These are phyloP conservation scores for Indri indri DNA, from an alignment of 2,113 vertebrate species.

Conservation along the genomic window DNA sequence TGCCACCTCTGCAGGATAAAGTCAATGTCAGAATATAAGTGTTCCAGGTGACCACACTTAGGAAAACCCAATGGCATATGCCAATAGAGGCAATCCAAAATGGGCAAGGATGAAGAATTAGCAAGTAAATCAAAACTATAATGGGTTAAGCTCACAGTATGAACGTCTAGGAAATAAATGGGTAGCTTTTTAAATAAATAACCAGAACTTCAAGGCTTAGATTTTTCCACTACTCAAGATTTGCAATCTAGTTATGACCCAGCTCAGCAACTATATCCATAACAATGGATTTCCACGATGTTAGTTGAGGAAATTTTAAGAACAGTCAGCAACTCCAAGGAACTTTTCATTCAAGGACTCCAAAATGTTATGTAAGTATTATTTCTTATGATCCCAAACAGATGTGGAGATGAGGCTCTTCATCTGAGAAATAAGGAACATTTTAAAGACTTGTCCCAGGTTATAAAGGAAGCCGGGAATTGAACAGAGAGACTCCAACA, in stretches of 20 bases:
- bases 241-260: conserved; percentile 2
- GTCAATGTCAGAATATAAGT: not conserved
- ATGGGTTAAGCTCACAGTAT: not conserved
- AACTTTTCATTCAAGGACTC: conserved; percentile 63
- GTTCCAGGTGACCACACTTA: not conserved
- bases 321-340: conserved; percentile 56
- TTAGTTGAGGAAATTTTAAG: conserved; percentile 49
- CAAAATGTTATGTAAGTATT: conserved; percentile 60
- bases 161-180: conserved; percentile 18
- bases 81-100: not conserved
- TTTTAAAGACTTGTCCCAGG: conserved; percentile 21
- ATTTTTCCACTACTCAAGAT: conserved; percentile 3
- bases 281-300: conserved; percentile 52
- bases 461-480: conserved; percentile 9
- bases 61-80: conserved; percentile 2
- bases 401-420: conserved; percentile 42
- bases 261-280: conserved; percentile 16
- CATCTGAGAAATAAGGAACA: conserved; percentile 29
- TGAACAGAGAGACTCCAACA: conserved; percentile 40
- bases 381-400: conserved; percentile 60
- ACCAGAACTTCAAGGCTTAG: not conserved
- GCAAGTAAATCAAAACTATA: not conserved
- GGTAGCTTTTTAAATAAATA: conserved; percentile 46
- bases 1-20: not conserved
- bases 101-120: not conserved